A percentile compares a stretch with the other conserved stretches of the same genome.
Evolutionary conservation across 2,888 invertebrate species (phyloP).

Genomic region (Drosophila sordidapex): DNA sequence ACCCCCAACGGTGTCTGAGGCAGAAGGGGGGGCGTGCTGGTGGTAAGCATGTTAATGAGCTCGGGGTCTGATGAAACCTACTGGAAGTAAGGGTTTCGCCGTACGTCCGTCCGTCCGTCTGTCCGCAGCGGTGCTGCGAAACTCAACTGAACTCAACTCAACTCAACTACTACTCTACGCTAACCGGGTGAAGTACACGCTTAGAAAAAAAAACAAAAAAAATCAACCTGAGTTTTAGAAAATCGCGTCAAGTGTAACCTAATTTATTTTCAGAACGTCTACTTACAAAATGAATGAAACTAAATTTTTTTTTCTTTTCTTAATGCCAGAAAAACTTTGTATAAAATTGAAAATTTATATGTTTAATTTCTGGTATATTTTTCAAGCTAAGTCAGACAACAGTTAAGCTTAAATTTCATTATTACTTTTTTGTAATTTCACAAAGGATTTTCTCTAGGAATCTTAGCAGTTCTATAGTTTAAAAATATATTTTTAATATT

Average conservation of each 20-base stretch:
- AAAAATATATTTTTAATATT: not conserved
- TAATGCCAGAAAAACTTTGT: not conserved
- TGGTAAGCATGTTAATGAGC: slow-evolving; percentile 55
- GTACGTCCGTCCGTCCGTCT: slow-evolving; percentile 9
- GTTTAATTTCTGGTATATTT: not conserved
- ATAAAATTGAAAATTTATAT: not conserved
- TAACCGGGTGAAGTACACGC: not conserved
- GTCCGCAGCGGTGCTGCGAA: not conserved
- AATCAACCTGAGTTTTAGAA: not conserved
- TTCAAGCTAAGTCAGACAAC: not conserved
- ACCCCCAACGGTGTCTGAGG: slow-evolving; percentile 28
- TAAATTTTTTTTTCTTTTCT: not conserved
- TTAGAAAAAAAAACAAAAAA: not conserved
- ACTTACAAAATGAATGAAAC: not conserved
- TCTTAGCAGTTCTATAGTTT: not conserved
- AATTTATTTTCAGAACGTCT: not conserved
- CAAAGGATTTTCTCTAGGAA: not conserved
- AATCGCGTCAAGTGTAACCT: not conserved
- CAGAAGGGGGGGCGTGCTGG: not conserved
- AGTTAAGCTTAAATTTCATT: not conserved
- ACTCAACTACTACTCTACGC: not conserved
- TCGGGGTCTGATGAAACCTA: not conserved
- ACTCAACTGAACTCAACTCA: slow-evolving; percentile 6
- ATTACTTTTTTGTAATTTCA: not conserved
- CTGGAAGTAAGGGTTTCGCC: not conserved